Conservation (phyloP, 2,113 vertebrate species). For the Corapipo altera region DNA sequence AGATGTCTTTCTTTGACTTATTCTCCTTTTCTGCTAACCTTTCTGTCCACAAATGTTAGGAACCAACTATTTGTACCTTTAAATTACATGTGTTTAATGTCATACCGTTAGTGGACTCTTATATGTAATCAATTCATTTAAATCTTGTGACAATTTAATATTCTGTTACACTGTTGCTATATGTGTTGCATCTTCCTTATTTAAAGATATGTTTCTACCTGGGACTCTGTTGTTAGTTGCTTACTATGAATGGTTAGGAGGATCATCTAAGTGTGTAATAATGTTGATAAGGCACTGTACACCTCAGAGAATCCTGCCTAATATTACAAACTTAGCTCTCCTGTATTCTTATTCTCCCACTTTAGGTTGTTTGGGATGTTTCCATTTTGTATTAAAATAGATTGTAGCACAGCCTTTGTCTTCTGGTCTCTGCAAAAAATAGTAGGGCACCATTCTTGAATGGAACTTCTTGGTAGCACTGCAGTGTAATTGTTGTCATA, state of each 20-base stretch:
- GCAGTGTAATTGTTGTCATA: neutral
- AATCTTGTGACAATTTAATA: neutral
- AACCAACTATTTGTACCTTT: neutral
- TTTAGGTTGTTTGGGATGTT: neutral
- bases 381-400: neutral
- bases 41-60: neutral
- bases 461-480: neutral
- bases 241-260: neutral
- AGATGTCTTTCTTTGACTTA: neutral
- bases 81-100: neutral
- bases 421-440: neutral
- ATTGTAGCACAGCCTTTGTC: neutral
- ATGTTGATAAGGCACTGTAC: neutral
- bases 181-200: neutral
- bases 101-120: neutral
- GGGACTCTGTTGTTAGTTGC: neutral
- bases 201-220: neutral
- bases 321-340: neutral
- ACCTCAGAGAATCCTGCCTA: neutral
- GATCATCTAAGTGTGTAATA: neutral
- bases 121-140: neutral
- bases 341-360: neutral
- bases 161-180: neutral
- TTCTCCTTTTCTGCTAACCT: neutral
- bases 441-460: neutral